A percentile compares a stretch with the other conserved stretches of the same genome.
Evolutionary conservation across 1,140 invertebrate genomes (phyloP).

Genomic region (Neelides sp.): DNA sequence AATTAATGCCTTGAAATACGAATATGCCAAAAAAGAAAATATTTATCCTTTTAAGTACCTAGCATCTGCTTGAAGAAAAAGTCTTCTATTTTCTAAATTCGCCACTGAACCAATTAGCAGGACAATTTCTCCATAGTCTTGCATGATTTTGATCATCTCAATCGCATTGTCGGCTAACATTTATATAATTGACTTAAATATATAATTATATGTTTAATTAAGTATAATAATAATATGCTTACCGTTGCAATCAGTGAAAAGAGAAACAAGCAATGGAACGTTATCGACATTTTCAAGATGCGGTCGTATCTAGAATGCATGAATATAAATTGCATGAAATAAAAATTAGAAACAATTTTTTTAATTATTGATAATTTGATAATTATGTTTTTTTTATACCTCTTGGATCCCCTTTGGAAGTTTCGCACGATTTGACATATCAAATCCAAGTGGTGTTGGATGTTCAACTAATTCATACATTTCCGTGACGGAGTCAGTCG

Average conservation of each 20-base stretch:
- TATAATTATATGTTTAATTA: too few relatives aligned
- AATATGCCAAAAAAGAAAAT: not conserved
- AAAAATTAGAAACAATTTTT: too few relatives aligned
- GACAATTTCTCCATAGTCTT: conserved; percentile 85
- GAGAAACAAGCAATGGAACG: conserved; percentile 84
- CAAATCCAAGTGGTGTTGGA: conserved; percentile 49
- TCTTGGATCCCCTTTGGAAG: conserved; percentile 91
- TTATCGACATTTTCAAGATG: conserved; percentile 93
- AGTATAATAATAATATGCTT: too few relatives aligned
- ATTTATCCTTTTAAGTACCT: conserved; percentile 56
- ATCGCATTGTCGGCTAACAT: conserved; percentile 66
- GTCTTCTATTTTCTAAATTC: conserved; percentile 71
- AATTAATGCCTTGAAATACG: conserved; percentile 2
- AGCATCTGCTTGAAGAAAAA: conserved; percentile 88
- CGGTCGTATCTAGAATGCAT: too few relatives aligned
- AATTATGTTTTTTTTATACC: too few relatives aligned
- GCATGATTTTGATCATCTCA: conserved; percentile 90
- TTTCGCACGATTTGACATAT: conserved; percentile 86
- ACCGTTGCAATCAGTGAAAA: conserved; percentile 95
- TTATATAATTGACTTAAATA: too few relatives aligned
- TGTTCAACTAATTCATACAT: conserved; percentile 28
- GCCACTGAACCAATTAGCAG: conserved; percentile 47
- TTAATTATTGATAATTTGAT: too few relatives aligned
- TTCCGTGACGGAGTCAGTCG: conserved; percentile 15
- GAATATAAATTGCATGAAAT: too few relatives aligned